Percentiles rank a stretch among this genome's conserved stretches.
Evolutionary conservation across 2,888 invertebrate species (phyloP).

Genomic region (Nymphalis polychloros): DNA sequence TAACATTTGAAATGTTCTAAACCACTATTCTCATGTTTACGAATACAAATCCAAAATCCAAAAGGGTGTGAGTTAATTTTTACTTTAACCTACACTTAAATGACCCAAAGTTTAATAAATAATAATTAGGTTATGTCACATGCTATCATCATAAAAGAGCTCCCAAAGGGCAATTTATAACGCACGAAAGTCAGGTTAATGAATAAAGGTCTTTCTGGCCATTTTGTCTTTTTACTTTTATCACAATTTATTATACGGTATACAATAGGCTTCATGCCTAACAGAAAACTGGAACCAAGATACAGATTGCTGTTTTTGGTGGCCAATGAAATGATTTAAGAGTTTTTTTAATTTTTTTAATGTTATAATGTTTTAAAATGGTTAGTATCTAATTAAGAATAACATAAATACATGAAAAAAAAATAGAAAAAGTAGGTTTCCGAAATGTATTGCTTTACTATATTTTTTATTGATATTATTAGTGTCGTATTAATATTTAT

Average conservation of each 20-base stretch:
- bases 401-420: too few relatives aligned
- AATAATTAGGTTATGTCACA: slow-evolving; percentile 30
- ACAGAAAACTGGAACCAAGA: background rate
- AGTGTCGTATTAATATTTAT: too few relatives aligned
- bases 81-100: slow-evolving; percentile 15
- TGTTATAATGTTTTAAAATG: too few relatives aligned
- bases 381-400: too few relatives aligned
- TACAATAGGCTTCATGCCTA: background rate
- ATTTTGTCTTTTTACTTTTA: slow-evolving; percentile 22
- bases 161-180: slow-evolving; percentile 29
- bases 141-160: slow-evolving; percentile 23
- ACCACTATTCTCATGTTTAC: background rate
- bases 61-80: slow-evolving; percentile 9
- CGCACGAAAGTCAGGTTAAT: slow-evolving; percentile 32
- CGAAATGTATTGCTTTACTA: too few relatives aligned
- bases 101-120: slow-evolving; percentile 19
- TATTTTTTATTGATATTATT: too few relatives aligned
- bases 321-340: too few relatives aligned
- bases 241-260: slow-evolving; percentile 11
- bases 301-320: too few relatives aligned
- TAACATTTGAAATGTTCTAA: background rate
- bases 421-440: too few relatives aligned
- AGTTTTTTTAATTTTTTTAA: too few relatives aligned
- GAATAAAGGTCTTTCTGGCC: slow-evolving; percentile 23
- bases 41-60: background rate